A percentile compares a stretch with the other conserved stretches of the same genome.
Evolutionary conservation across 30 jellyfish, hydroid and myxozoan genomes (phyloP).

Genomic region (Nemopilema nomurai): DNA sequence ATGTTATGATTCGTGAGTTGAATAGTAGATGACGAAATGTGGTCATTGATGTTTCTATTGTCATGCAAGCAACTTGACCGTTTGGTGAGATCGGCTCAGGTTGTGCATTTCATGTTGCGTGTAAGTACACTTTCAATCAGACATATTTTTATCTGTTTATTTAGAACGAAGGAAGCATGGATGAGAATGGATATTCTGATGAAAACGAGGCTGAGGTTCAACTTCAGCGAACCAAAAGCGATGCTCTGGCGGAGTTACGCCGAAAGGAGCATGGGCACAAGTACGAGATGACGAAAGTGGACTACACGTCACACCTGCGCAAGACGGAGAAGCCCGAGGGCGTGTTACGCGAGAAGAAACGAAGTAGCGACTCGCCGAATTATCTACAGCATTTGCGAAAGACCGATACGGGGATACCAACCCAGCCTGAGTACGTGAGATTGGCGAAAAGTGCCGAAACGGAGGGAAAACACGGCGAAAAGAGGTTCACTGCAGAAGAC

Average conservation of each 20-base stretch:
- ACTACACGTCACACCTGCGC: constrained; percentile 40
- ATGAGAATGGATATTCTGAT: constrained; percentile 23
- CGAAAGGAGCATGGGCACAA: constrained; percentile 60
- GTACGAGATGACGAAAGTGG: constrained; percentile 39
- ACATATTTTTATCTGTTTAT: background rate
- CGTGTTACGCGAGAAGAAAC: constrained; percentile 28
- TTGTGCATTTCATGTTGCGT: too few species aligned
- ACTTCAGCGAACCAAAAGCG: constrained; percentile 23
- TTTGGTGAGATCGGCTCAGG: too few species aligned
- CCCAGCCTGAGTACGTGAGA: constrained; percentile 51
- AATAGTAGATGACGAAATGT: too few species aligned
- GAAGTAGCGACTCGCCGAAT: constrained; percentile 23
- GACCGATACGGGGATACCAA: constrained; percentile 52
- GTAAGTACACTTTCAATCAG: background rate
- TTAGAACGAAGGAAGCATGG: background rate
- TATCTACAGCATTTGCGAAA: constrained; percentile 33
- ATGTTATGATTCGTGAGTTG: too few species aligned
- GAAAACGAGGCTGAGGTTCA: constrained; percentile 13
- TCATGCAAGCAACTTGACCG: background rate
- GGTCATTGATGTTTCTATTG: background rate
- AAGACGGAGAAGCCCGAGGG: constrained; percentile 50
- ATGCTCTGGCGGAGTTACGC: constrained; percentile 49
- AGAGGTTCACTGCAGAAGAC: constrained; percentile 57
- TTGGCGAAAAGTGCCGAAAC: constrained; percentile 29
- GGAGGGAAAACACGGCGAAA: constrained; percentile 21